Evolutionary conservation across 2,797 vertebrate genomes (phyloP).

Genomic region (Neostethus bicornis): DNA sequence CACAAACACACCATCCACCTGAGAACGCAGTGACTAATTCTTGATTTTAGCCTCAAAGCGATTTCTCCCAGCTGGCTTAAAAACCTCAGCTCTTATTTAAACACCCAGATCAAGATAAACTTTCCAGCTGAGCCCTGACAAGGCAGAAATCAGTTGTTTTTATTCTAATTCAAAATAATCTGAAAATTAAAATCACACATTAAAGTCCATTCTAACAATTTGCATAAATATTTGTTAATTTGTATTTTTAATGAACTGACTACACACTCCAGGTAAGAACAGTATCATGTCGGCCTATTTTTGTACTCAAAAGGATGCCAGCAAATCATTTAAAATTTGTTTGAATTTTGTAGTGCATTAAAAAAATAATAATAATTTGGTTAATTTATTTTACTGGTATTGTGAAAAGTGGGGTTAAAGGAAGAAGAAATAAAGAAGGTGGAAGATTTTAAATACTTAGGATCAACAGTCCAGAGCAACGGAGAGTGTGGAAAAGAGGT

Average conservation of each 20-base stretch:
- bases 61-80: conserved; percentile 54
- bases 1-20: conserved; percentile 36
- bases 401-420: no score
- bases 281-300: background rate
- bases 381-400: background rate
- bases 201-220: conserved; percentile 3
- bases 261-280: background rate
- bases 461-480: no score
- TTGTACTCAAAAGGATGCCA: background rate
- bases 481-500: no score
- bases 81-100: conserved; percentile 39
- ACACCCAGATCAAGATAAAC: conserved; percentile 30
- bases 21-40: conserved; percentile 24
- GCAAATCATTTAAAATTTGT: background rate
- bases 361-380: no score
- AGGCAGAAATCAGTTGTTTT: conserved; percentile 4
- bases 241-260: no score
- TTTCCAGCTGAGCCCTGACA: conserved; percentile 54
- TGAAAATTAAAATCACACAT: no score
- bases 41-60: conserved; percentile 28
- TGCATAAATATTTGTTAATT: background rate
- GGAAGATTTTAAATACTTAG: no score
- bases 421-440: no score
- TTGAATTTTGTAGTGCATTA: background rate
- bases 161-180: conserved; percentile 9